Conservation (phyloP, 1,140 invertebrate genomes). For the Brachionus rotundiformis region DNA sequence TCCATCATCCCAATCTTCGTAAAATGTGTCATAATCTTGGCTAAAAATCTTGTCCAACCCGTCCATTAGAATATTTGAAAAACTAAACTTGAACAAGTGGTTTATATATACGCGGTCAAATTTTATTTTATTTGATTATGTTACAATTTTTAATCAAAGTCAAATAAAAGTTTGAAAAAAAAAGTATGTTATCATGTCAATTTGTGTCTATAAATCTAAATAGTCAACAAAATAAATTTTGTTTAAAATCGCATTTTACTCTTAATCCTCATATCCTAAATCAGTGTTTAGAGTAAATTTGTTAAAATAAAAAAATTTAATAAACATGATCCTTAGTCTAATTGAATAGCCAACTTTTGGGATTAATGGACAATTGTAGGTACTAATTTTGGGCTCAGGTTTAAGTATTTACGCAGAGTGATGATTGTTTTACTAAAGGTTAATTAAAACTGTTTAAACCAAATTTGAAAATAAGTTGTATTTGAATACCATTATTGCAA, state of each 20-base stretch:
- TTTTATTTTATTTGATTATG: slow-evolving; percentile 19
- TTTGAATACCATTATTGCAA: background rate
- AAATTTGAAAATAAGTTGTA: background rate
- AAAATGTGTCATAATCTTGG: background rate
- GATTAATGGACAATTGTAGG: slow-evolving; percentile 30
- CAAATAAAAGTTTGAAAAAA: slow-evolving; percentile 25
- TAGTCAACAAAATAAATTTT: slow-evolving; percentile 26
- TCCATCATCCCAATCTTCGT: background rate
- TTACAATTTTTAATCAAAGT: slow-evolving; percentile 12
- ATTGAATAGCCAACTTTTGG: background rate
- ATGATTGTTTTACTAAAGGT: slow-evolving; percentile 35
- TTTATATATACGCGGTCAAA: background rate
- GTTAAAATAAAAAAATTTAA: slow-evolving; percentile 17
- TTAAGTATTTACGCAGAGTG: slow-evolving; percentile 10
- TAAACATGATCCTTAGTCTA: slow-evolving; percentile 21
- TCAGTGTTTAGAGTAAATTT: slow-evolving; percentile 40
- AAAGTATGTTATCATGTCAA: slow-evolving; percentile 34
- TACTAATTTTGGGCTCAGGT: background rate
- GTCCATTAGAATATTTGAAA: background rate
- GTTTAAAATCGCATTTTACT: slow-evolving; percentile 21
- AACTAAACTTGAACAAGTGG: slow-evolving; percentile 18
- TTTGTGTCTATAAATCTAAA: slow-evolving; percentile 7
- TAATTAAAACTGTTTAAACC: background rate
- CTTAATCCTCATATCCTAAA: slow-evolving; percentile 25
- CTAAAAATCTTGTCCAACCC: background rate